Percentiles rank a stretch among this genome's conserved stretches.
Evolutionary conservation across 2,113 vertebrate genomes (phyloP).

Genomic region (Alosa alosa): DNA sequence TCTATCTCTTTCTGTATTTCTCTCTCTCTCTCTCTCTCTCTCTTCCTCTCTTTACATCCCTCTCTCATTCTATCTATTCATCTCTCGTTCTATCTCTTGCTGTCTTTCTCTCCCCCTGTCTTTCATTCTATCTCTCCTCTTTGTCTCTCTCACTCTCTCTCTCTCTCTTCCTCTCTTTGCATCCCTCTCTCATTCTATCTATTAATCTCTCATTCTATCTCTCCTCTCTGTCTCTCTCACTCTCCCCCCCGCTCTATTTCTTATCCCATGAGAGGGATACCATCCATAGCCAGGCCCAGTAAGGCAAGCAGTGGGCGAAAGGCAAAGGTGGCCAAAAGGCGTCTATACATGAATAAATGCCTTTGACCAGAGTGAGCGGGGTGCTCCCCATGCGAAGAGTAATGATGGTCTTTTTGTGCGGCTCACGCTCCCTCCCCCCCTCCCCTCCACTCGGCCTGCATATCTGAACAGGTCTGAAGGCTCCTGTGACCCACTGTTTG

Average conservation of each 20-base stretch:
- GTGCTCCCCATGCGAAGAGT: slow-evolving; percentile 21
- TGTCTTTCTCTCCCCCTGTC: slow-evolving; percentile 53
- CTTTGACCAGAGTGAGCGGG: slow-evolving; percentile 20
- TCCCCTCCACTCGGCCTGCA: slow-evolving; percentile 3
- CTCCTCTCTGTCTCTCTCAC: background rate
- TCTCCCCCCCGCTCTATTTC: background rate
- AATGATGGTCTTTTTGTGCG: slow-evolving; percentile 30
- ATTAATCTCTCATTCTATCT: slow-evolving; percentile 47
- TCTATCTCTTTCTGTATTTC: slow-evolving; percentile 38
- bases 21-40: background rate
- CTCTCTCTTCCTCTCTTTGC: slow-evolving; percentile 15
- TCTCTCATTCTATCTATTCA: slow-evolving; percentile 40
- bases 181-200: slow-evolving; percentile 32
- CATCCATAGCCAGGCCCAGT: slow-evolving; percentile 31
- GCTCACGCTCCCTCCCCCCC: slow-evolving; percentile 35
- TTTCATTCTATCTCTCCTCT: slow-evolving; percentile 5
- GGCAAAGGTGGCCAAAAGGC: slow-evolving; percentile 30
- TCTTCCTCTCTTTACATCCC: slow-evolving; percentile 46
- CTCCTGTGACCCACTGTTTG: slow-evolving; percentile 46
- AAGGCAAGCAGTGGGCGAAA: background rate
- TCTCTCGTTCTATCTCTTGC: slow-evolving; percentile 30
- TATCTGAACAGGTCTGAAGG: background rate
- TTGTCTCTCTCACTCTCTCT: slow-evolving; percentile 43
- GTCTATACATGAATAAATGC: slow-evolving; percentile 40
- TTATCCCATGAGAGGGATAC: slow-evolving; percentile 52